Percentiles rank a stretch among this genome's conserved stretches.
Evolutionary conservation across 2,797 vertebrate species (phyloP).

Genomic region (Micrastur ruficollis): DNA sequence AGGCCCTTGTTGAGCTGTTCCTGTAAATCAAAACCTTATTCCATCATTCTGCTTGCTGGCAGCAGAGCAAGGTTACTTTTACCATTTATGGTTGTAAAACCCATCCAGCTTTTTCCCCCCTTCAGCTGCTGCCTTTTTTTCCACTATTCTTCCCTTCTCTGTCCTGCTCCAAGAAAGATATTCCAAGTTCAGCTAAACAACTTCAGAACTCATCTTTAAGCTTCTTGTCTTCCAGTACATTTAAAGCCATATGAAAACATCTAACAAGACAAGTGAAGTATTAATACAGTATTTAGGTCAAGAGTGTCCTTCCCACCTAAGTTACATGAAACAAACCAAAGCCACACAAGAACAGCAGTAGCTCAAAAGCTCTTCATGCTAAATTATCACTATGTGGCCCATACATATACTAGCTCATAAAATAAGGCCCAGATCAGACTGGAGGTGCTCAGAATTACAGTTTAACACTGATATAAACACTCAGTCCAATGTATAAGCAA

Average conservation of each 20-base stretch:
- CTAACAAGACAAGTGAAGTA: not conserved
- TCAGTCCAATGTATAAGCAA: not conserved
- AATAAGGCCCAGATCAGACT: not conserved
- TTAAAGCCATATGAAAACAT: slow-evolving; percentile 16
- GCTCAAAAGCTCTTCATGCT: not conserved
- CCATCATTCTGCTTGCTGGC: slow-evolving; percentile 72
- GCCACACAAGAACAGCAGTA: not conserved
- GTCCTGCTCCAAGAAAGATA: slow-evolving; percentile 60
- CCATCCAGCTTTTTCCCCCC: slow-evolving; percentile 66
- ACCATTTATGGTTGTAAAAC: slow-evolving; percentile 84
- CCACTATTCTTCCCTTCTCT: slow-evolving; percentile 43
- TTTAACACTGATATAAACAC: not conserved
- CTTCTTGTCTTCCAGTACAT: slow-evolving; percentile 26
- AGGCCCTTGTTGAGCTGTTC: slow-evolving; percentile 74
- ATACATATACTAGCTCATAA: not conserved
- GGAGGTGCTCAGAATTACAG: not conserved
- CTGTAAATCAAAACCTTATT: slow-evolving; percentile 84
- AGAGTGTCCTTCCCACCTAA: not conserved
- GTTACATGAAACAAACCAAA: not conserved
- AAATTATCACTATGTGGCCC: not conserved
- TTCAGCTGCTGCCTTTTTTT: slow-evolving; percentile 56
- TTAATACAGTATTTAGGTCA: not conserved
- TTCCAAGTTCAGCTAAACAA: slow-evolving; percentile 67
- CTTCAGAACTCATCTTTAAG: slow-evolving; percentile 6
- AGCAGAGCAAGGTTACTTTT: slow-evolving; percentile 73